These are phyloP conservation scores for Tribolium castaneum DNA, from an alignment of 1,140 invertebrate genomes.

Conservation along the genomic window DNA sequence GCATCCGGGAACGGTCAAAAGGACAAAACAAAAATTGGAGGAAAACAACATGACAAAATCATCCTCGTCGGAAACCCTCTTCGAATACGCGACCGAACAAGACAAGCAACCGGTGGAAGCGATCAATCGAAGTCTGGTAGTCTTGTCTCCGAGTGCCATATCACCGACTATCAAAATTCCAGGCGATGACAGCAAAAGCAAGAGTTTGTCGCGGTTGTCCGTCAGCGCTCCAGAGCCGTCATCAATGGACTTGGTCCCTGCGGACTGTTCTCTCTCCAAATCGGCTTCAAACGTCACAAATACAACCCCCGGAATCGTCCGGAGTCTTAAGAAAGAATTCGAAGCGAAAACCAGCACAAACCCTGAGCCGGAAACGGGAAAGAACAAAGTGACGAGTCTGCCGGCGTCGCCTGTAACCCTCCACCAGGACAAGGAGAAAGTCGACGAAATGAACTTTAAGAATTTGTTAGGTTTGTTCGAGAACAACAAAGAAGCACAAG, in stretches of 20 bases:
- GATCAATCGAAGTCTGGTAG: slow-evolving; percentile 39
- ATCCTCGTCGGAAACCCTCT: slow-evolving; percentile 40
- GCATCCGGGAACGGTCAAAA: slow-evolving; percentile 74
- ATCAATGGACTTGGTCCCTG: slow-evolving; percentile 62
- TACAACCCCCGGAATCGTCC: slow-evolving; percentile 74
- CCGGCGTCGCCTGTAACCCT: slow-evolving; percentile 72
- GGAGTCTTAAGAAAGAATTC: slow-evolving; percentile 87
- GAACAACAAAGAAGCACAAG: slow-evolving; percentile 64
- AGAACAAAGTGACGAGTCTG: slow-evolving; percentile 64
- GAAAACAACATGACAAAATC: slow-evolving; percentile 61
- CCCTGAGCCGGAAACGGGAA: not conserved
- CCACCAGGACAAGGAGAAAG: slow-evolving; percentile 62
- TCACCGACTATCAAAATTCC: slow-evolving; percentile 58
- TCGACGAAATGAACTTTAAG: slow-evolving; percentile 79
- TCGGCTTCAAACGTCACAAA: slow-evolving; percentile 58
- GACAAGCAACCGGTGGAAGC: slow-evolving; percentile 52
- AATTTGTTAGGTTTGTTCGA: slow-evolving; percentile 79
- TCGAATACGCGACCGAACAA: slow-evolving; percentile 13
- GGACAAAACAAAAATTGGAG: slow-evolving; percentile 80
- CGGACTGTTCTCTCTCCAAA: slow-evolving; percentile 66
- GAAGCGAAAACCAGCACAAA: slow-evolving; percentile 77
- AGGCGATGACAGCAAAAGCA: slow-evolving; percentile 27
- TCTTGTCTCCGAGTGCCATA: slow-evolving; percentile 57
- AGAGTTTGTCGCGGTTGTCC: slow-evolving; percentile 65
- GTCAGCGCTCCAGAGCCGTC: slow-evolving; percentile 73